Evolutionary conservation across 2,888 invertebrate genomes (phyloP).

Genomic region (Rhamphomyia laevipes): DNA sequence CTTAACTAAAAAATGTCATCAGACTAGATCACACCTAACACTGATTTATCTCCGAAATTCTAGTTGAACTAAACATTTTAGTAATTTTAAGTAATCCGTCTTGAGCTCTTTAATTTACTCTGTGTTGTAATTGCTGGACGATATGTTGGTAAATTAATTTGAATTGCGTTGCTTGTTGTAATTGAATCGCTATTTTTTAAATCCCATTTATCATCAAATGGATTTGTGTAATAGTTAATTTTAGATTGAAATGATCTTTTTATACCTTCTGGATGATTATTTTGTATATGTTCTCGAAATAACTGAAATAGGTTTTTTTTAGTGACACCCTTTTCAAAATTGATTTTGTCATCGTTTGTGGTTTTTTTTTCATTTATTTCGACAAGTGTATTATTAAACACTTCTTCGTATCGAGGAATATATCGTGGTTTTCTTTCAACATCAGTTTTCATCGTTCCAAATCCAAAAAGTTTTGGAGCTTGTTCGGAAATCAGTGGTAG

Average conservation of each 20-base stretch:
- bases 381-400: constrained; percentile 15
- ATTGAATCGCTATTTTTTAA: not conserved
- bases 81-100: too few relatives aligned
- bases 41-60: too few relatives aligned
- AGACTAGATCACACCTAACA: constrained; percentile 2
- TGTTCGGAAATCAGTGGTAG: constrained; percentile 67
- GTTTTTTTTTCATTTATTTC: constrained; percentile 7
- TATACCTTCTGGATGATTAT: not conserved
- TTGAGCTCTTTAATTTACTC: too few relatives aligned
- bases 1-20: not conserved
- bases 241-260: not conserved
- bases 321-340: not conserved
- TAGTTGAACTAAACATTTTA: too few relatives aligned
- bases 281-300: not conserved
- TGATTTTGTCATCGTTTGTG: not conserved
- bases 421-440: constrained; percentile 43
- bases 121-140: constrained; percentile 30
- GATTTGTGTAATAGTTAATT: not conserved
- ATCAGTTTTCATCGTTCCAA: constrained; percentile 37
- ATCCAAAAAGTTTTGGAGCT: constrained; percentile 58
- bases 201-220: not conserved
- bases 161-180: not conserved
- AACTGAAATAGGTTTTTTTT: not conserved
- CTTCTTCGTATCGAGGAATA: constrained; percentile 45
- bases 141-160: constrained; percentile 48